A percentile compares a stretch with the other conserved stretches of the same genome.
These are phyloP conservation scores for Brevimyrus niger DNA, from an alignment of 2,113 vertebrate genomes.

Conservation along the genomic window DNA sequence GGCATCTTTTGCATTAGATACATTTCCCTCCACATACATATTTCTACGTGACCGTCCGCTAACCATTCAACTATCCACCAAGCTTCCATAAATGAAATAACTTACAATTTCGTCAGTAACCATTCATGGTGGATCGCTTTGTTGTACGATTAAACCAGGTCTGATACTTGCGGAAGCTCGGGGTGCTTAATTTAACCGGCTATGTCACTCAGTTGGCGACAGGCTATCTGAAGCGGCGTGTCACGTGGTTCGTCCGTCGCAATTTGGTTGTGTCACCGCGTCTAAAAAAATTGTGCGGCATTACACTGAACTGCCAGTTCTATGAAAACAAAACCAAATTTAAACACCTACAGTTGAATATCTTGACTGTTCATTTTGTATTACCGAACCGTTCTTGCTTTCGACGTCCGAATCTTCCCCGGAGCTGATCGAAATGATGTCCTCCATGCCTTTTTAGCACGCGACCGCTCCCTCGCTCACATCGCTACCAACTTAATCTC, in stretches of 20 bases:
- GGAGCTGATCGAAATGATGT: slow-evolving; percentile 37
- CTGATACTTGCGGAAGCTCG: background rate
- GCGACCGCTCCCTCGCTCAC: background rate
- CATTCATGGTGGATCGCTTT: background rate
- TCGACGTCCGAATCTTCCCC: slow-evolving; percentile 36
- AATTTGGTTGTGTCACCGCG: background rate
- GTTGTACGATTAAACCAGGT: background rate
- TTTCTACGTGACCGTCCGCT: background rate
- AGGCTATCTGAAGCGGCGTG: background rate
- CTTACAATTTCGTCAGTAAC: background rate
- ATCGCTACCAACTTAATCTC: background rate
- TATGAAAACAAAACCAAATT: background rate
- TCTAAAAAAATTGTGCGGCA: background rate
- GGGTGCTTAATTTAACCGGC: background rate
- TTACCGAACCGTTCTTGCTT: slow-evolving; percentile 20
- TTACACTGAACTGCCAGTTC: background rate
- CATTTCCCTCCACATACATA: background rate
- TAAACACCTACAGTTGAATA: slow-evolving; percentile 29
- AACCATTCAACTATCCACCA: background rate
- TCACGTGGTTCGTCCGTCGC: background rate
- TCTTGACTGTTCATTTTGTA: slow-evolving; percentile 19
- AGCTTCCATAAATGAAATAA: background rate
- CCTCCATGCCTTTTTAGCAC: slow-evolving; percentile 29
- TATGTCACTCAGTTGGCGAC: background rate
- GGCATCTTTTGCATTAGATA: background rate